A percentile compares a stretch with the other conserved stretches of the same genome.
phyloP scores from a whole-genome alignment of 2,888 invertebrate species.

The Trichogramma dendrolimi region DNA sequence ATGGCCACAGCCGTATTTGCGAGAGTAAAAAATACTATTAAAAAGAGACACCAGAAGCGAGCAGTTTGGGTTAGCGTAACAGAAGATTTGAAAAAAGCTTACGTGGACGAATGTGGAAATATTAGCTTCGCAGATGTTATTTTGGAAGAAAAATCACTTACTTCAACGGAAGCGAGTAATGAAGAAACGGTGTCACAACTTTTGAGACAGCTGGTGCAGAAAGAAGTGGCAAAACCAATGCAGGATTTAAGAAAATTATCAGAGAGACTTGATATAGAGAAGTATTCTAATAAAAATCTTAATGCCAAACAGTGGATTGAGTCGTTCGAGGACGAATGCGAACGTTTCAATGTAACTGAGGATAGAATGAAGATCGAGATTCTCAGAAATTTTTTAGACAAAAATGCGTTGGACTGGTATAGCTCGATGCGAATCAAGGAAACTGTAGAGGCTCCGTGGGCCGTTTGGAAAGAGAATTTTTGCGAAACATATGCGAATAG shows the following conservation, averaged over 20 bases:
- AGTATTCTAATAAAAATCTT: constrained; percentile 30
- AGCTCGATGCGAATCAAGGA: constrained; percentile 26
- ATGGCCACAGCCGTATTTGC: background rate
- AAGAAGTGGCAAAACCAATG: constrained; percentile 20
- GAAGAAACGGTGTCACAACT: constrained; percentile 3
- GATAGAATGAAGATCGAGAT: constrained; percentile 23
- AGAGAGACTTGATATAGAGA: constrained; percentile 29
- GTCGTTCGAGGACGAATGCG: constrained; percentile 32
- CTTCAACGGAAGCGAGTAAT: background rate
- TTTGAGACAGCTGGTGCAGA: constrained; percentile 10
- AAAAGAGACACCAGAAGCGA: constrained; percentile 6
- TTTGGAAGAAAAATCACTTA: background rate
- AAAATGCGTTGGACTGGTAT: constrained; percentile 26
- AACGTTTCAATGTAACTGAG: constrained; percentile 22
- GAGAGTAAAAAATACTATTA: constrained; percentile 12
- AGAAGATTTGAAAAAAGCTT: background rate
- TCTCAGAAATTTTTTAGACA: constrained; percentile 21
- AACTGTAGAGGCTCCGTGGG: constrained; percentile 21
- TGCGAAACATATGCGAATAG: constrained; percentile 26
- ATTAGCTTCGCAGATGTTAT: background rate
- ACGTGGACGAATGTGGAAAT: constrained; percentile 8
- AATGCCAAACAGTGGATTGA: constrained; percentile 32
- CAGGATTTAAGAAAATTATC: constrained; percentile 25
- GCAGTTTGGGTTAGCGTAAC: constrained; percentile 16
- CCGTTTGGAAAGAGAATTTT: constrained; percentile 24